Conservation (phyloP, 2,888 invertebrate genomes). For the Aphidoletes aphidimyza region DNA sequence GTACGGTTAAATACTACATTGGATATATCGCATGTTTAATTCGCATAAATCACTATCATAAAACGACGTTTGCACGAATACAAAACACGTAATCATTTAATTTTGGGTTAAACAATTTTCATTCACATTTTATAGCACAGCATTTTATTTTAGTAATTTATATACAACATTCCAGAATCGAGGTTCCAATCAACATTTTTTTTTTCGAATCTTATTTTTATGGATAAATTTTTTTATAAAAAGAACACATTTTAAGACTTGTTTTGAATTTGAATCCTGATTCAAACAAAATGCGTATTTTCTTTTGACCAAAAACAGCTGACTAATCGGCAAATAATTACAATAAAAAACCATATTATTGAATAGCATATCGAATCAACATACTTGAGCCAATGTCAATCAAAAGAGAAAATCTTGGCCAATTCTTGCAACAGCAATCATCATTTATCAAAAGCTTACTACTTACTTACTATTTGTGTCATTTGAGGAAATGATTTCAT, state of each 20-base stretch:
- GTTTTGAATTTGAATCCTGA: too few species aligned
- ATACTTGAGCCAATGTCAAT: constrained; percentile 16
- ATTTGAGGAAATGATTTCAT: background rate
- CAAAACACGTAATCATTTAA: background rate
- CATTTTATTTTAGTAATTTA: background rate
- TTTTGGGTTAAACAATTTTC: background rate
- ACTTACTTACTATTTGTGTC: background rate
- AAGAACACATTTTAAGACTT: background rate
- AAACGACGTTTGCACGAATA: background rate
- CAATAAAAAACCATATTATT: too few species aligned
- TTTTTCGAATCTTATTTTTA: too few species aligned
- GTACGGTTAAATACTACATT: background rate
- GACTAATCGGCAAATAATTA: background rate
- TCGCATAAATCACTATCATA: background rate
- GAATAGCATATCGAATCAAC: background rate
- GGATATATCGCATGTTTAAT: background rate
- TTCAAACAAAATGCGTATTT: background rate
- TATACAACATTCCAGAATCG: too few species aligned
- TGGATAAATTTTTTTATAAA: too few species aligned
- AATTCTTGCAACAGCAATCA: constrained; percentile 3
- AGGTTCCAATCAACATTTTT: too few species aligned
- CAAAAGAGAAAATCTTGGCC: constrained; percentile 4
- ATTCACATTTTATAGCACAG: background rate
- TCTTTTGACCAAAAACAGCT: background rate
- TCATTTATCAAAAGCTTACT: background rate